Base-by-base conservation (phyloP, 2,888 invertebrate genomes). In the Phortica okadai region DNA sequence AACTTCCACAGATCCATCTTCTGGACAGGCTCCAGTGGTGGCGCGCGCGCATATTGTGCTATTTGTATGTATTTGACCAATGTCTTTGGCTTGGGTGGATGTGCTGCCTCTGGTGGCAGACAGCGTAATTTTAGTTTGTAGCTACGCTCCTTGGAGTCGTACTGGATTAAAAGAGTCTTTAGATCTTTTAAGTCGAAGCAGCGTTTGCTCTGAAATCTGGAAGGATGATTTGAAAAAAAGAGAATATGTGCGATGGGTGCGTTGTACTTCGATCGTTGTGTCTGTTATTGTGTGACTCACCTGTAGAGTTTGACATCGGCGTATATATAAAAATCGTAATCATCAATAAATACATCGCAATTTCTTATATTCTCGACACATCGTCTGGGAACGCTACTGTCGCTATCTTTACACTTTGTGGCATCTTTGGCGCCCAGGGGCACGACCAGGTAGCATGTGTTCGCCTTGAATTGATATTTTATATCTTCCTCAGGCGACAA, bases 331-430 rank as follows among this genome's bases (percentile, higher is more conserved):
- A 91, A 88, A 82, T 88, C 81, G 77, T 88, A 81, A 72, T 90
- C 88, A 54, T 89, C 89, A 74, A 91, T 86, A 76, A 85, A 91
- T 78, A 91, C 80, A 85, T 91, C 91, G 79, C 89, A 90, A 80
- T 89, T 90, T 74, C 85, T 79, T 73, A 88, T 82, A 78, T 84
- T 87, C 80, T 88, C 83, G 74, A 86, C 84, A 82, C 81, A 82
- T 77, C 83, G 82, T 74, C 77, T 69, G 76, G 64, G 76, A 70
- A 58, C 64, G 76, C 69, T 77, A 69, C 77, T 77, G 16, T 11
- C 77, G 11, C 14, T 25, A 33, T 25, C 33, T 62, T 62, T 62
- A 25, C 6, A 10, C 70, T 72, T 54, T n/a, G 14, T n/a, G 25
- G 64, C 41, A 44, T 62, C 50, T 44, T 67, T 72, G 25, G 41